phyloP scores from a whole-genome alignment of 2,888 invertebrate genomes.

The Cylindroiulus punctatus region DNA sequence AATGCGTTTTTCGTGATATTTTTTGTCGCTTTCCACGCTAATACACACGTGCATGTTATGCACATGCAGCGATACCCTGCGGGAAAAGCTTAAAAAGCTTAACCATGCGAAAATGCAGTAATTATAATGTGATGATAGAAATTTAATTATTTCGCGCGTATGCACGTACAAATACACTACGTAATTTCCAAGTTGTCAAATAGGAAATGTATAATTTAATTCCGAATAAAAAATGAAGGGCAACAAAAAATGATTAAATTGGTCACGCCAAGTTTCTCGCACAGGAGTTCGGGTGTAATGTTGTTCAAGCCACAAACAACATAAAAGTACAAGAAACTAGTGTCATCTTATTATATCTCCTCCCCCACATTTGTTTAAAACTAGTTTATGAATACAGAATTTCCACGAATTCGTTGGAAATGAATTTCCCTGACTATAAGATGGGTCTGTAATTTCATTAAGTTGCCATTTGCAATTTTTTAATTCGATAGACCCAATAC shows the following conservation, averaged over 20 bases:
- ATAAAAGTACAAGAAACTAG: not conserved
- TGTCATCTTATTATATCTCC: too few species aligned
- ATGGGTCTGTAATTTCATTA: too few species aligned
- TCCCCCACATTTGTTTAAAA: too few species aligned
- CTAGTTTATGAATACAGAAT: too few species aligned
- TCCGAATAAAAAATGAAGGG: not conserved
- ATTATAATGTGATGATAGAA: conserved; percentile 36
- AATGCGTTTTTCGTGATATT: conserved; percentile 30
- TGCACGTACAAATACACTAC: conserved; percentile 26
- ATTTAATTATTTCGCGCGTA: conserved; percentile 35
- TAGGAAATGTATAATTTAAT: not conserved
- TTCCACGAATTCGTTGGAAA: too few species aligned
- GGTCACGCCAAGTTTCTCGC: not conserved
- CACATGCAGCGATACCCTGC: not conserved
- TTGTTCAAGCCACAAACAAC: not conserved
- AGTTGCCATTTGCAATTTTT: too few species aligned
- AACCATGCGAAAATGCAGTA: conserved; percentile 15
- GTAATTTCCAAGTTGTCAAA: conserved; percentile 8
- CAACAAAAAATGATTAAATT: not conserved
- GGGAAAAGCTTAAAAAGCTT: conserved; percentile 39
- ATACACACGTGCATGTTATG: not conserved
- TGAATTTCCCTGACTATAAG: too few species aligned
- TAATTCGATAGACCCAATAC: too few species aligned
- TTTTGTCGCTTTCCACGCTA: conserved; percentile 27
- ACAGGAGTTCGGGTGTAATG: not conserved